A percentile compares a stretch with the other conserved stretches of the same genome.
Conservation (phyloP, 2,113 vertebrate species). For the Ancistrus triradiatus region DNA sequence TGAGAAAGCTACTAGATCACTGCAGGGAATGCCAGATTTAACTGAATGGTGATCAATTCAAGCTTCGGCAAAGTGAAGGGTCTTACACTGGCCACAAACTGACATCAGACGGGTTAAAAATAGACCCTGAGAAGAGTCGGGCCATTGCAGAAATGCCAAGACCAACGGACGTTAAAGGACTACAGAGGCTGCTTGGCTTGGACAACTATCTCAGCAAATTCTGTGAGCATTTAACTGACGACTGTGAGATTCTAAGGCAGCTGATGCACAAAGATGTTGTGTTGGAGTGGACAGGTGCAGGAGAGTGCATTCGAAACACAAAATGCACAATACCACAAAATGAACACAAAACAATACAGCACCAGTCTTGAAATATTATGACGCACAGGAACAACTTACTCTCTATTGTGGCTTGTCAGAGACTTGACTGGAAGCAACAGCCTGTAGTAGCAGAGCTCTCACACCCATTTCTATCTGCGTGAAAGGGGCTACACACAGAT, state of each 20-base stretch:
- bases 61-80: constrained; percentile 9
- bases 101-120: constrained; percentile 11
- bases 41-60: constrained; percentile 10
- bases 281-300: constrained; percentile 15
- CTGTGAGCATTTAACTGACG: constrained; percentile 15
- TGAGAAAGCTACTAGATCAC: constrained; percentile 9
- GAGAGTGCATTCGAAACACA: background rate
- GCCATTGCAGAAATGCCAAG: constrained; percentile 16
- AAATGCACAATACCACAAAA: too few species aligned
- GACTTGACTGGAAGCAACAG: constrained; percentile 11
- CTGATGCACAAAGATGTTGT: constrained; percentile 10
- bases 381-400: background rate
- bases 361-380: constrained; percentile 12
- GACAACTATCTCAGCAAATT: constrained; percentile 23
- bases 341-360: constrained; percentile 10
- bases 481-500: constrained; percentile 34
- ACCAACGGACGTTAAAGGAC: constrained; percentile 18
- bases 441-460: constrained; percentile 16
- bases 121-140: constrained; percentile 19
- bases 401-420: constrained; percentile 9
- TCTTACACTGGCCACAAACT: constrained; percentile 21
- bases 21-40: constrained; percentile 19
- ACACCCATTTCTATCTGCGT: too few species aligned
- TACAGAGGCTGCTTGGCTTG: constrained; percentile 9
- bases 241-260: constrained; percentile 17